Percentiles rank a stretch among this genome's conserved stretches.
Conservation (phyloP, 2,113 vertebrate species). For the Nettapus auritus region DNA sequence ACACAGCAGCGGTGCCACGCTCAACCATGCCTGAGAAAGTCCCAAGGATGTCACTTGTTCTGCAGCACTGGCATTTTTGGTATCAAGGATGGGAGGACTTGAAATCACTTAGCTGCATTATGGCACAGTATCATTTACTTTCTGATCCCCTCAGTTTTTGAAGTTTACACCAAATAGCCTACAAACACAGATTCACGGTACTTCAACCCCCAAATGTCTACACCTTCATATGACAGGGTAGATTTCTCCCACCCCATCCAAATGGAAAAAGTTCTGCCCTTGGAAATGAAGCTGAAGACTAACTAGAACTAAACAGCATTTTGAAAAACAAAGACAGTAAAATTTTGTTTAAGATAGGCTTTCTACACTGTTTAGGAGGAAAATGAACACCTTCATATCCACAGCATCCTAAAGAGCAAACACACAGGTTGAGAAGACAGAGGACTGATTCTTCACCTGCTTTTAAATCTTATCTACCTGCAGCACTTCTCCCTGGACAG, state of each 20-base stretch:
- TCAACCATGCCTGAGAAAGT: background rate
- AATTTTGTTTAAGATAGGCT: background rate
- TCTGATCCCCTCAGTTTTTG: background rate
- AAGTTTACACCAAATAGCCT: background rate
- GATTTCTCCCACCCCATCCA: background rate
- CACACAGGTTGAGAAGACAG: background rate
- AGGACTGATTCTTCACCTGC: background rate
- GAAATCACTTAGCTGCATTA: background rate
- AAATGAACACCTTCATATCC: background rate
- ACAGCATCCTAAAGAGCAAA: background rate
- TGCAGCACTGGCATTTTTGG: background rate
- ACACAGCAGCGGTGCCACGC: background rate
- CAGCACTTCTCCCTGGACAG: background rate
- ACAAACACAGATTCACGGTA: background rate
- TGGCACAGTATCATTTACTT: background rate
- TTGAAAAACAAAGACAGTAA: background rate
- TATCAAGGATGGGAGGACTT: background rate
- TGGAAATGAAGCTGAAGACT: background rate
- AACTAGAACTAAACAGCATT: background rate
- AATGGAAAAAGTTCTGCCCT: background rate
- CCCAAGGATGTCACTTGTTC: background rate
- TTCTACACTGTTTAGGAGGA: background rate
- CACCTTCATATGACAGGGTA: background rate
- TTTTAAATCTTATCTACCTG: background rate
- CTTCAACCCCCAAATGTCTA: background rate